These are phyloP conservation scores for Pharmacophagus antenor DNA, from an alignment of 2,888 invertebrate genomes.

Conservation along the genomic window DNA sequence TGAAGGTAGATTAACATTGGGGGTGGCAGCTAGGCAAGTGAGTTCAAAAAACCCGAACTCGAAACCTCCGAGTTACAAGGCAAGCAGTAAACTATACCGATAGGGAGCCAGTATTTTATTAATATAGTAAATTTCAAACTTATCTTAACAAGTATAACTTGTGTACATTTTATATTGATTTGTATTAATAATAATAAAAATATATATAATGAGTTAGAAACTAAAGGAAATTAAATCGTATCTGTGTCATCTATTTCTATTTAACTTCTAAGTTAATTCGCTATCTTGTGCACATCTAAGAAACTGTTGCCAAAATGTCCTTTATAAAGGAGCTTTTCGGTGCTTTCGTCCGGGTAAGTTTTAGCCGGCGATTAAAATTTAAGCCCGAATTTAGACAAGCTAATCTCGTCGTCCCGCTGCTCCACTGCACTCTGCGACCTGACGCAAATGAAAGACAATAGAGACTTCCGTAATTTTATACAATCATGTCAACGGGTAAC, in stretches of 20 bases:
- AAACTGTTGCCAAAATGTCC: conserved; percentile 61
- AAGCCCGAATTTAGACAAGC: conserved; percentile 72
- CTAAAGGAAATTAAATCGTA: conserved; percentile 6
- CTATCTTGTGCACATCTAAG: conserved; percentile 54
- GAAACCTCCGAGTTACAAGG: too few relatives aligned
- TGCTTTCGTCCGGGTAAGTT: conserved; percentile 56
- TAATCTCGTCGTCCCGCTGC: conserved; percentile 67
- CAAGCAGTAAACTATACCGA: too few relatives aligned
- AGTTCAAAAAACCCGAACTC: too few relatives aligned
- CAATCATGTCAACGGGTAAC: conserved; percentile 51
- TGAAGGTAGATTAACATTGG: too few relatives aligned
- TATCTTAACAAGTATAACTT: not conserved
- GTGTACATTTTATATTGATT: not conserved
- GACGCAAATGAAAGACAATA: conserved; percentile 58
- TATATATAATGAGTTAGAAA: not conserved
- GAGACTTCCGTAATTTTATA: conserved; percentile 53
- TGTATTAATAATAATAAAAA: not conserved
- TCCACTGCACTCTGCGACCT: conserved; percentile 63
- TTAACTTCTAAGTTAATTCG: conserved; percentile 39
- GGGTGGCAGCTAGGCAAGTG: too few relatives aligned
- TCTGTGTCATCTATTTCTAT: conserved; percentile 25
- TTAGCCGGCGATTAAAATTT: conserved; percentile 71
- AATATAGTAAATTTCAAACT: too few relatives aligned
- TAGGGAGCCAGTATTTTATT: too few relatives aligned
- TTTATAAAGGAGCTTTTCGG: conserved; percentile 53